Conservation (phyloP, 2,888 invertebrate species). For the Metacarcinus magister region DNA sequence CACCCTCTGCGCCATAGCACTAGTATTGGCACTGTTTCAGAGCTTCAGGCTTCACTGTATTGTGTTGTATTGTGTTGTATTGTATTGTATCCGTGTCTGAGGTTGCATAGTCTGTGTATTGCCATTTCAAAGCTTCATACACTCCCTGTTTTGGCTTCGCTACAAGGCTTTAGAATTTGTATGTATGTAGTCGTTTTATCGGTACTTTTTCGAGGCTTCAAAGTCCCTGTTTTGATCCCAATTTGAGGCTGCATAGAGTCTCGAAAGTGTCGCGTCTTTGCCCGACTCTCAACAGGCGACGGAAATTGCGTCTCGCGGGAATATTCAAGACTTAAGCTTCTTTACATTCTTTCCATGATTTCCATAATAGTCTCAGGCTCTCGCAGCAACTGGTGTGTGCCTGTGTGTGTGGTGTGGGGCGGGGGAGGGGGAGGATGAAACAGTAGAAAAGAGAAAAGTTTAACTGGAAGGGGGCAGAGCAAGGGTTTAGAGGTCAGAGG, state of each 20-base stretch:
- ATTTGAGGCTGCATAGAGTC: neutral
- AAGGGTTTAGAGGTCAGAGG: neutral
- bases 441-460: neutral
- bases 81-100: no score
- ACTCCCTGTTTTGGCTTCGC: no score
- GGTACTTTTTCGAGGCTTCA: neutral
- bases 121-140: no score
- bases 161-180: no score
- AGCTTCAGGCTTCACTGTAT: no score
- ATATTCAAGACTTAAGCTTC: neutral
- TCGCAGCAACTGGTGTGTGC: neutral
- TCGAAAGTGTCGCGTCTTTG: neutral
- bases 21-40: conserved; percentile 8
- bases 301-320: neutral
- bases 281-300: neutral
- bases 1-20: neutral
- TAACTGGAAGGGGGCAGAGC: no score
- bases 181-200: no score
- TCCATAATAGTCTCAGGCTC: conserved; percentile 26
- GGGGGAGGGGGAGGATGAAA: neutral
- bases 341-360: neutral
- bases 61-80: no score
- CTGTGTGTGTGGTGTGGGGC: neutral
- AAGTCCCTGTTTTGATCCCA: no score
- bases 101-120: no score